phyloP scores from a whole-genome alignment of 1,140 invertebrate genomes.

The Aphaenogaster ashmeadi region DNA sequence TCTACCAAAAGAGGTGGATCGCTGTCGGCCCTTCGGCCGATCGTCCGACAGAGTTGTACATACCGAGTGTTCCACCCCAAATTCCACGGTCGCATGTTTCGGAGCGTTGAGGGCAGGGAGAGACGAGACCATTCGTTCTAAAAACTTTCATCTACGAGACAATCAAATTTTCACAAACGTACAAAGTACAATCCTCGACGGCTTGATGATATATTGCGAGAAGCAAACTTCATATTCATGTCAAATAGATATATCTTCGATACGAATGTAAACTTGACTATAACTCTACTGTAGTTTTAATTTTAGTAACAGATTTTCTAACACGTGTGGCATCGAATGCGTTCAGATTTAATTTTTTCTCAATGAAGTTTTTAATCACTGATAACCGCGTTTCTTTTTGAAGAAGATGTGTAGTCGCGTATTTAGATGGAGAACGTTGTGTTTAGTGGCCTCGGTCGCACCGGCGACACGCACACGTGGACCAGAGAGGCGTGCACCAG shows the following conservation, averaged over 20 bases:
- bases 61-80: constrained; percentile 22
- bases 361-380: neutral
- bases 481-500: constrained; percentile 86
- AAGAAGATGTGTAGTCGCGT: constrained; percentile 20
- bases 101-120: neutral
- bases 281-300: neutral
- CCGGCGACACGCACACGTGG: constrained; percentile 81
- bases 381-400: constrained; percentile 29
- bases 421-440: constrained; percentile 50
- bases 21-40: constrained; percentile 36
- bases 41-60: constrained; percentile 38
- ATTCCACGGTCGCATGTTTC: constrained; percentile 39
- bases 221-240: neutral
- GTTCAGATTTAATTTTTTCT: neutral
- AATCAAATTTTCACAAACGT: neutral
- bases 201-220: no score
- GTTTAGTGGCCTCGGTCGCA: constrained; percentile 80
- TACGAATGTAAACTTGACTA: neutral
- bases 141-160: neutral
- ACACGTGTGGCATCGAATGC: neutral
- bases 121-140: neutral
- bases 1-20: constrained; percentile 20
- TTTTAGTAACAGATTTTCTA: neutral
- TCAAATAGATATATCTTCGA: neutral
- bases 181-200: neutral